phyloP scores from a whole-genome alignment of 1,140 invertebrate species.

The Riptortus pedestris region DNA sequence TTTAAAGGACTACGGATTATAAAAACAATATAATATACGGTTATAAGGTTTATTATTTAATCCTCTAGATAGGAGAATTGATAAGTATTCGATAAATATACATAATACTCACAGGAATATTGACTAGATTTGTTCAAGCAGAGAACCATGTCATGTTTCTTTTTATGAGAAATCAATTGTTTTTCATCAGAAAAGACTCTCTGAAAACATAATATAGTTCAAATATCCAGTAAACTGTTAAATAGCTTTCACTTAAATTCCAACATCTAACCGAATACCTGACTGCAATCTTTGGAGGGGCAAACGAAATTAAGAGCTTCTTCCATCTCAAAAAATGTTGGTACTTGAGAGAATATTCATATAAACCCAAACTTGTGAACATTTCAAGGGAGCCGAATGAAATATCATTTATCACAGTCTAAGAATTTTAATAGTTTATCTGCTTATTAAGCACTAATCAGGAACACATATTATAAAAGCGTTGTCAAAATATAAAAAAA shows the following conservation, averaged over 20 bases:
- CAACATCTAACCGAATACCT: not conserved
- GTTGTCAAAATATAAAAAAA: too few species aligned
- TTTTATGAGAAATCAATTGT: not conserved
- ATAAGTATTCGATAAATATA: too few species aligned
- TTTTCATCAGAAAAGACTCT: conserved; percentile 2
- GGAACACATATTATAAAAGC: too few species aligned
- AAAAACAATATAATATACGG: too few species aligned
- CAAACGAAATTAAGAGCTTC: not conserved
- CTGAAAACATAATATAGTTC: not conserved
- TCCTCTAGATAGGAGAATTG: not conserved
- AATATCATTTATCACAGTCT: too few species aligned
- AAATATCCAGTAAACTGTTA: not conserved
- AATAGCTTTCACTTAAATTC: not conserved
- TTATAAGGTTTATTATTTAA: too few species aligned
- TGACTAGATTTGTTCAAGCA: conserved; percentile 15
- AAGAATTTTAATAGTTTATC: too few species aligned
- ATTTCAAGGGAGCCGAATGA: too few species aligned
- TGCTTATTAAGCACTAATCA: too few species aligned
- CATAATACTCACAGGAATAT: conserved; percentile 11
- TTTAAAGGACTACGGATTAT: not conserved
- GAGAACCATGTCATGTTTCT: conserved; percentile 13
- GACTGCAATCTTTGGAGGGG: not conserved
- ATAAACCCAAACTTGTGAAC: too few species aligned
- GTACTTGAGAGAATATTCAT: too few species aligned
- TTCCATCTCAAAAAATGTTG: not conserved